Conservation (phyloP, 2,888 invertebrate species). For the Caradrina clavipalpis region DNA sequence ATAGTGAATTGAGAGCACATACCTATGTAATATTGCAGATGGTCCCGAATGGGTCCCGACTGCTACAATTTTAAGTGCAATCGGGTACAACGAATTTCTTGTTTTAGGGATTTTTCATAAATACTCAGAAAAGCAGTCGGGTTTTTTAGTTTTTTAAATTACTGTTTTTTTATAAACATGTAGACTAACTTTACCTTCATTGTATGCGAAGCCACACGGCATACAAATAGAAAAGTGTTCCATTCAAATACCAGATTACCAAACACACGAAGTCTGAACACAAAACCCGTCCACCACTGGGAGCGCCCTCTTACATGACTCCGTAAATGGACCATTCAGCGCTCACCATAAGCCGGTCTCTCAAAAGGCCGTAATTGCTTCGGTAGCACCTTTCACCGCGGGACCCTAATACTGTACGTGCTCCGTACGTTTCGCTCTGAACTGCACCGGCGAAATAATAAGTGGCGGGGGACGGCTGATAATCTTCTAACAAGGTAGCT, state of each 20-base stretch:
- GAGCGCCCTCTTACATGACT: conserved; percentile 1
- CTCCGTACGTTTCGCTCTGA: conserved; percentile 11
- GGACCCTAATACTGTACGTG: conserved; percentile 46
- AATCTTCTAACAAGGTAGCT: conserved; percentile 15
- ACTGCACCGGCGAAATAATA: conserved; percentile 19
- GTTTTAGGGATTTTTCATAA: no score
- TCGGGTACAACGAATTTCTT: no score
- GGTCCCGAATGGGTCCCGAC: no score
- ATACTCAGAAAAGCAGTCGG: no score
- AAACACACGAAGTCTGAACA: conserved; percentile 16
- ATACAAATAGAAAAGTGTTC: background rate
- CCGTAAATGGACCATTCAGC: conserved; percentile 22
- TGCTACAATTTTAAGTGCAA: no score
- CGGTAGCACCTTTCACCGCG: conserved; percentile 16
- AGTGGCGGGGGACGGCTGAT: conserved; percentile 17
- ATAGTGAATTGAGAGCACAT: no score
- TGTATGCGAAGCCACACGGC: background rate
- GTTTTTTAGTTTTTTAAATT: no score
- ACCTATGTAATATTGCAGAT: no score
- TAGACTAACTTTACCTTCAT: no score
- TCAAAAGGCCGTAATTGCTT: conserved; percentile 48
- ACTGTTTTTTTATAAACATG: no score
- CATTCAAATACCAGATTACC: background rate
- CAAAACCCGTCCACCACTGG: background rate
- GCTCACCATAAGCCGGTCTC: conserved; percentile 25